Conservation (phyloP, 2,888 invertebrate species). For the Zootermopsis nevadensis region DNA sequence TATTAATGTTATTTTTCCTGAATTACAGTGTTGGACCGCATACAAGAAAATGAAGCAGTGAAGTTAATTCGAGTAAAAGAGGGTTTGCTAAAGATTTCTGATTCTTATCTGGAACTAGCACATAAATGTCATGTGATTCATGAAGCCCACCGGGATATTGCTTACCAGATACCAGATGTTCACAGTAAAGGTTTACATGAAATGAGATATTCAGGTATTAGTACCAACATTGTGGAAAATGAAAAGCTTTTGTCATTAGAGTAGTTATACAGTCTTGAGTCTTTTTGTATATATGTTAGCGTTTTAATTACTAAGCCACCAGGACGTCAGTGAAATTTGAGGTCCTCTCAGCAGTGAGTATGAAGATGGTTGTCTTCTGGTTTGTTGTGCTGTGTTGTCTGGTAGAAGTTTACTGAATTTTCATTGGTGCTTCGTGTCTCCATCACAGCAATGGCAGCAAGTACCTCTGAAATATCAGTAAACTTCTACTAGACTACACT, state of each 20-base stretch:
- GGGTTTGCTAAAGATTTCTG: constrained; percentile 64
- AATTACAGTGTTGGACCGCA: constrained; percentile 62
- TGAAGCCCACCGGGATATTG: constrained; percentile 64
- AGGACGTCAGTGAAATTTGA: too few species aligned
- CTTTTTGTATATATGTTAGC: neutral
- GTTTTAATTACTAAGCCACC: neutral
- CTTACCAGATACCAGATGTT: constrained; percentile 64
- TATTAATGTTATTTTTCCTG: too few species aligned
- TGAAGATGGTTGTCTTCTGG: too few species aligned
- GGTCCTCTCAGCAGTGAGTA: too few species aligned
- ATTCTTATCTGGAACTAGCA: constrained; percentile 65
- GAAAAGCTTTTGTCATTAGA: neutral
- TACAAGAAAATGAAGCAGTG: constrained; percentile 66
- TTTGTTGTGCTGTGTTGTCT: too few species aligned
- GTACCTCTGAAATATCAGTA: too few species aligned
- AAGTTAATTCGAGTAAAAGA: constrained; percentile 66
- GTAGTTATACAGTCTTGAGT: neutral
- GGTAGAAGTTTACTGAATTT: too few species aligned
- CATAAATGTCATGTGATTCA: constrained; percentile 64
- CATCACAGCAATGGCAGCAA: too few species aligned
- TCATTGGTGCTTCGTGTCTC: too few species aligned
- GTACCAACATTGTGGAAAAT: neutral
- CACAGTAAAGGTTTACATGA: constrained; percentile 62
- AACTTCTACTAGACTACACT: too few species aligned
- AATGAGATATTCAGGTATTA: constrained; percentile 62